A percentile compares a stretch with the other conserved stretches of the same genome.
Evolutionary conservation across 2,888 invertebrate species (phyloP).

Genomic region (Sesamia inferens): DNA sequence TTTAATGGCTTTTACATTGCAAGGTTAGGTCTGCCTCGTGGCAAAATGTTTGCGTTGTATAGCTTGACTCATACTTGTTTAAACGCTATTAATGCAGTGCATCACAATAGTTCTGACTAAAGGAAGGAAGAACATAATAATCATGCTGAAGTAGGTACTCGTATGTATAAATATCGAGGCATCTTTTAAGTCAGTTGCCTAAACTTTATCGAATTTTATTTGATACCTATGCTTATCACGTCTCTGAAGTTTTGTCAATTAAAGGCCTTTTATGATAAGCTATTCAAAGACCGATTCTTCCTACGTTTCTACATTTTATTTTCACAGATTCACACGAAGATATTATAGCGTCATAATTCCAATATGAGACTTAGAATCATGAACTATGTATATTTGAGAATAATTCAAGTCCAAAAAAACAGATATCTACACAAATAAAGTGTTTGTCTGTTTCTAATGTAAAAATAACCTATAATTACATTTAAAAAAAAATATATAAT

Average conservation of each 20-base stretch:
- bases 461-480: too few species aligned
- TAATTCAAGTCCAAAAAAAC: slow-evolving; percentile 54
- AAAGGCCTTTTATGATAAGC: background rate
- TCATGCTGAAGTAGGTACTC: background rate
- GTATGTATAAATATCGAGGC: background rate
- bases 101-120: slow-evolving; percentile 4
- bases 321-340: slow-evolving; percentile 38
- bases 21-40: slow-evolving; percentile 3
- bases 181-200: background rate
- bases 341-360: slow-evolving; percentile 64
- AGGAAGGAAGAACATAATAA: slow-evolving; percentile 4
- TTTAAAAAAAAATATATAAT: too few species aligned
- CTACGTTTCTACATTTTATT: background rate
- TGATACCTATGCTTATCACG: background rate
- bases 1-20: slow-evolving; percentile 18
- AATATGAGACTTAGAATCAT: slow-evolving; percentile 71
- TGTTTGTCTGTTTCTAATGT: background rate
- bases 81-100: slow-evolving; percentile 11
- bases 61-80: background rate
- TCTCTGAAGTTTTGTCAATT: background rate
- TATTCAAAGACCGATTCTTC: background rate
- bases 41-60: slow-evolving; percentile 1
- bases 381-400: background rate
- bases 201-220: background rate
- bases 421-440: slow-evolving; percentile 7